Evolutionary conservation across 64 coral and sea anemone genomes (phyloP).

Genomic region (Acropora yongei): DNA sequence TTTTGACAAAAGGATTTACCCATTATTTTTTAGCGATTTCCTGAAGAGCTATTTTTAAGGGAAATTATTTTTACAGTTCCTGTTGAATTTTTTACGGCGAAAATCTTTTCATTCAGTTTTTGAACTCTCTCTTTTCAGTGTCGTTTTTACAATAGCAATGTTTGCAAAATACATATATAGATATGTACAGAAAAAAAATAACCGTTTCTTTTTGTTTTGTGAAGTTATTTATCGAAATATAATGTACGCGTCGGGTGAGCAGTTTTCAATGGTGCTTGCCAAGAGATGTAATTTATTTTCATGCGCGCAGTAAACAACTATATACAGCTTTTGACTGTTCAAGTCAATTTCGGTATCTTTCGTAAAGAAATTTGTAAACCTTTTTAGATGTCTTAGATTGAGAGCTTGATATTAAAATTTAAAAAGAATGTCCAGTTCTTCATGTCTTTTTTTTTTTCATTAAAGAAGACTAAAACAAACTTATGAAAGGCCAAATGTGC

Average conservation of each 20-base stretch:
- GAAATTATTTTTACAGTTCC: slow-evolving; percentile 16
- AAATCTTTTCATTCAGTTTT: not conserved
- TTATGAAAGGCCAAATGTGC: too few species aligned
- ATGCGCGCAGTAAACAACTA: not conserved
- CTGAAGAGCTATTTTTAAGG: not conserved
- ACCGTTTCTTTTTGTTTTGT: not conserved
- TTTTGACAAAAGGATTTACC: slow-evolving; percentile 1
- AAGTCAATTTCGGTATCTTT: slow-evolving; percentile 76
- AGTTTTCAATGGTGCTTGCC: not conserved
- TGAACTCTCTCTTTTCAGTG: not conserved
- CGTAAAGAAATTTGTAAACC: slow-evolving; percentile 66
- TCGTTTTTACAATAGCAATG: slow-evolving; percentile 17
- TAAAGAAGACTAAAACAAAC: too few species aligned
- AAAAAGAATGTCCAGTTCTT: too few species aligned
- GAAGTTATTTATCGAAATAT: slow-evolving; percentile 23
- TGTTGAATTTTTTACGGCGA: not conserved
- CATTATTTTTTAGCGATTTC: slow-evolving; percentile 26
- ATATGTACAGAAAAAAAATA: not conserved
- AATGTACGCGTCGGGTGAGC: not conserved
- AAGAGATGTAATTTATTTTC: slow-evolving; percentile 70
- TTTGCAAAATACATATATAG: not conserved
- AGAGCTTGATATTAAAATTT: slow-evolving; percentile 22
- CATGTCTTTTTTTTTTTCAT: too few species aligned
- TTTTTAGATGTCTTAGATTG: not conserved
- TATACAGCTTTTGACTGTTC: not conserved